Evolutionary conservation across 2,113 vertebrate genomes (phyloP).

Genomic region (Petrocephalus microphthalmus): DNA sequence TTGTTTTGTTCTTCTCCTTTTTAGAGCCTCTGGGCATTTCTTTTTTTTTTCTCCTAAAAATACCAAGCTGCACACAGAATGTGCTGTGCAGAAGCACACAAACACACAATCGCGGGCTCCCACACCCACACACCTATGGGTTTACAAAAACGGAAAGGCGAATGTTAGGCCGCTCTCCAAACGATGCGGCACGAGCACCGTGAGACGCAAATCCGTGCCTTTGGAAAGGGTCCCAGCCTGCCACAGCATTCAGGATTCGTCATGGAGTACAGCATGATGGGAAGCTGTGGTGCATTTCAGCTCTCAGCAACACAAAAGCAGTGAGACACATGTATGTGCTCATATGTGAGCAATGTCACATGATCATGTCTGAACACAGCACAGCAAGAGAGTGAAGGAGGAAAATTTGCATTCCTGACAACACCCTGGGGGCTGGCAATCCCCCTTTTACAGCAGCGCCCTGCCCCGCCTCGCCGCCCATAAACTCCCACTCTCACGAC

Average conservation of each 20-base stretch:
- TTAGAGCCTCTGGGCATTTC: not conserved
- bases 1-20: slow-evolving; percentile 13
- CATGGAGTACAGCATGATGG: not conserved
- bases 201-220: not conserved
- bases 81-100: not conserved
- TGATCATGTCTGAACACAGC: not conserved
- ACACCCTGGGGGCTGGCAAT: slow-evolving; percentile 47
- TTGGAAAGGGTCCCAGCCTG: not conserved
- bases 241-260: not conserved
- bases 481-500: slow-evolving; percentile 58
- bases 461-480: slow-evolving; percentile 42
- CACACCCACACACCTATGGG: not conserved
- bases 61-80: not conserved
- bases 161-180: not conserved
- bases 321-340: not conserved
- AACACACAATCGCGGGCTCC: not conserved
- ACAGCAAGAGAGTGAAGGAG: not conserved
- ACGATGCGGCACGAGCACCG: not conserved
- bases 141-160: not conserved
- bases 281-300: not conserved
- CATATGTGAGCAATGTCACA: not conserved
- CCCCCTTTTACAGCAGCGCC: slow-evolving; percentile 52
- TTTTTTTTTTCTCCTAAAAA: slow-evolving; percentile 15
- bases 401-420: slow-evolving; percentile 44
- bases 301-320: not conserved